Evolutionary conservation across 2,888 invertebrate genomes (phyloP), one percentile per base, ranked within the genome.

Genomic region (Oscheius sp.): DNA sequence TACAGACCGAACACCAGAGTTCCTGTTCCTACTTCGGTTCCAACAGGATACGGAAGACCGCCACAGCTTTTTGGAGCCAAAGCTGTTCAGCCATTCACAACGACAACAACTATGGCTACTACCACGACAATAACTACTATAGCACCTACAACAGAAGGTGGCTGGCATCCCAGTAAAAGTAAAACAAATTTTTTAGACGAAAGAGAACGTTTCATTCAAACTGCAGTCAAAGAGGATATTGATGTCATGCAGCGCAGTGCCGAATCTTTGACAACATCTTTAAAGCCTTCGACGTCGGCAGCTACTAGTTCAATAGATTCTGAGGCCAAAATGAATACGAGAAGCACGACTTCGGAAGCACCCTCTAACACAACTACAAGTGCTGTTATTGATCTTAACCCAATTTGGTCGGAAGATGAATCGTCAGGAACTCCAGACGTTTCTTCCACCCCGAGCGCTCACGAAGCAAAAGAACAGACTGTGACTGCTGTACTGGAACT

Each of bases 121-220:
- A 51, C 51, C 13, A 68, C 68, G 2, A 68, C 68, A 4, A 35
- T 35, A 1, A 53, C 53, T 33, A 11, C 37, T 35, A 55, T 32
- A 11, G 7, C 53, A n/a, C 53, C 68, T n/a, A 68, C 55, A 9
- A 53, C 68, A 2, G 68, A 68, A 68, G 68, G 68, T 68, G 11
- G 11, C 3, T 13, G 7, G 0, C 11, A 21, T 66, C 11, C 50
- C 32, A 29, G 9, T 21, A n/a, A 33, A 32, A 51, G 32, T 9
- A 21, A 66, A 58, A 32, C 2, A 21, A 9, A n/a, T 55, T 1
- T 63, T 68, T 68, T 21, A 68, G 68, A 68, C 33, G 68, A 68
- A 55, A n/a, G 55, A 21, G 68, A 68, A 55, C 33, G 68, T 1
- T 68, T 68, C 35, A 68, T 68, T 29, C 68, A 68, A 35, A 68